phyloP scores from a whole-genome alignment of 2,113 vertebrate genomes.

The Jaculus jaculus region DNA sequence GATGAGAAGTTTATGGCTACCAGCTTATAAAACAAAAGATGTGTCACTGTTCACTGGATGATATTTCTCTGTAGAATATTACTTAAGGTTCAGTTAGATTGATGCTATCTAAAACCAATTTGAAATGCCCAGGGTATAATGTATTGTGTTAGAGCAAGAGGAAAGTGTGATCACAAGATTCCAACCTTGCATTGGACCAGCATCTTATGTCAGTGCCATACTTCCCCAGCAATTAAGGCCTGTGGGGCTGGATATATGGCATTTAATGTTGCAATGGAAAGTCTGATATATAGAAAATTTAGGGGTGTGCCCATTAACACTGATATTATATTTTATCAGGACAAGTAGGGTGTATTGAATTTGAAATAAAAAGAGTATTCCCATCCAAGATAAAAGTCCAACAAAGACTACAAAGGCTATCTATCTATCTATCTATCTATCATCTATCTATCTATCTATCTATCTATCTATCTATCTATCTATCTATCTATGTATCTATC shows the following conservation, averaged over 20 bases:
- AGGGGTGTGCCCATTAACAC: fast-evolving
- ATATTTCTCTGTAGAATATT: too few relatives aligned
- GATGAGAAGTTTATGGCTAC: not conserved
- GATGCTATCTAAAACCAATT: not conserved
- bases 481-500: too few relatives aligned
- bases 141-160: not conserved
- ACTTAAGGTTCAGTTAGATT: not conserved
- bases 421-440: not conserved
- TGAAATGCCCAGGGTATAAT: not conserved
- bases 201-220: not conserved
- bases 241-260: not conserved
- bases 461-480: too few relatives aligned
- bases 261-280: not conserved
- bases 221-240: not conserved
- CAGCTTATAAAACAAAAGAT: not conserved
- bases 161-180: not conserved
- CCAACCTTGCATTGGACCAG: not conserved
- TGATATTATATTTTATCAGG: not conserved
- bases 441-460: too few relatives aligned
- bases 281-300: not conserved
- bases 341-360: not conserved
- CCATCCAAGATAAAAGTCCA: not conserved
- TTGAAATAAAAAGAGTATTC: not conserved
- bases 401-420: not conserved
- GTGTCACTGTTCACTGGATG: not conserved